These are phyloP conservation scores for Calcarius lapponicus DNA, from an alignment of 2,797 vertebrate species.

Conservation along the genomic window DNA sequence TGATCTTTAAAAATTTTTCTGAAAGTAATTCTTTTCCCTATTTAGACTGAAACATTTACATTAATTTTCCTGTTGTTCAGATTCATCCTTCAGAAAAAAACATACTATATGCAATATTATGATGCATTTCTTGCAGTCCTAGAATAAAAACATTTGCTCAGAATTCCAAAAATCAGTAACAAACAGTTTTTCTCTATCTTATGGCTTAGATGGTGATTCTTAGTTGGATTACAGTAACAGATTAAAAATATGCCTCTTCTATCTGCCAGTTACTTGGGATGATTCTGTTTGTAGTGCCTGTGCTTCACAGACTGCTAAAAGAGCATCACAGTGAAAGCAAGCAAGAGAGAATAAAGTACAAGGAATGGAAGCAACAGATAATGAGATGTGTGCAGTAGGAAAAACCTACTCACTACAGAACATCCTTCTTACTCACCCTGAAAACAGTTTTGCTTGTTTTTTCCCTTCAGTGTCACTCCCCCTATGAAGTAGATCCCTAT, in stretches of 20 bases:
- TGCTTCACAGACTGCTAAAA: not conserved
- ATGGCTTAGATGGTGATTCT: not conserved
- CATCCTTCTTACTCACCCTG: not conserved
- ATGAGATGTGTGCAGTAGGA: rapidly evolving
- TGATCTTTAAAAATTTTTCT: not conserved
- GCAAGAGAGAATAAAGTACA: not conserved
- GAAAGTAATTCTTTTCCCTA: not conserved
- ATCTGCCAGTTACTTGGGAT: not conserved
- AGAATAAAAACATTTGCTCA: not conserved
- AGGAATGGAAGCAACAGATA: not conserved
- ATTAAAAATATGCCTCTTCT: not conserved
- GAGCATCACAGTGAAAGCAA: not conserved
- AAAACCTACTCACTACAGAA: not conserved
- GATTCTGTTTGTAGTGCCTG: not conserved
- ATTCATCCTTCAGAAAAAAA: not conserved
- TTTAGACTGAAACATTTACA: not conserved
- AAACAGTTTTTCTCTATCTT: not conserved
- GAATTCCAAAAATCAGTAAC: not conserved
- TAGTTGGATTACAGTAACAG: not conserved
- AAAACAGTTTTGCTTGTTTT: not conserved
- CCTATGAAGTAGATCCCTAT: not conserved
- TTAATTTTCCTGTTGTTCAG: not conserved
- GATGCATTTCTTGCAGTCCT: not conserved
- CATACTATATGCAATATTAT: not conserved
- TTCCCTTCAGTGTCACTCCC: not conserved